Base-by-base conservation (phyloP, 1,140 invertebrate genomes). In the Stenopsyche tienmushanensis region DNA sequence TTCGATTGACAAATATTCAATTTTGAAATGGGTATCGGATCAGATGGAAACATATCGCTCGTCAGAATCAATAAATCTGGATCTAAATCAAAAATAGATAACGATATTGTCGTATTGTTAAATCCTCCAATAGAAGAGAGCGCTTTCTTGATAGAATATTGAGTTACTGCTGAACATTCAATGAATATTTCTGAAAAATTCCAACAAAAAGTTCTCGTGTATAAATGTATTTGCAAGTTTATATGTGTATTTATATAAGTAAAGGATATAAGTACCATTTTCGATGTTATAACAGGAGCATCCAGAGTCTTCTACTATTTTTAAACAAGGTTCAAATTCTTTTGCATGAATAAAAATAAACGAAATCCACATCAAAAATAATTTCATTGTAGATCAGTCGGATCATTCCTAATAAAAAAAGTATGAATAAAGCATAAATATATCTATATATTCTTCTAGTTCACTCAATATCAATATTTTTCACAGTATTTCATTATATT, bases 1-100 rank as follows among this genome's bases (percentile, higher is more conserved):
- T 53, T 53, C 2, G 50, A 24, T 25, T 26, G 23, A 10, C 21
- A 20, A n/a, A 53, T 53, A 10, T 53, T 21, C n/a, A 53, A 26
- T 10, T 25, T 49, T 49, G 23, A 49, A 49, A 20, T 49, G 13
- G 45, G 45, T 2, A 21, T 20, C 2, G 18, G 18, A 2, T 2
- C 9, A 17, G 45, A 21, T 20, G 23, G 23, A 49, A 49, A 49
- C 3, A 20, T 20, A 5, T 49, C 45, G 18, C 10, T 20, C 10
- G 23, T 9, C 3, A 49, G 23, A 10, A 21, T 49, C 18, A 2
- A 15, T 8, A 8, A 39, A 10, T 49, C 45, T n/a, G n/a, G n/a
- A 21, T 20, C 23, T 8, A 49, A 21, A 20, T 20, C 9, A 20
- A 20, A 49, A 49, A 49, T 17, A 3, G 45, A 49, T 49, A 49